phyloP scores from a whole-genome alignment of 2,888 invertebrate genomes.

The Chloroclystis v-ata region DNA sequence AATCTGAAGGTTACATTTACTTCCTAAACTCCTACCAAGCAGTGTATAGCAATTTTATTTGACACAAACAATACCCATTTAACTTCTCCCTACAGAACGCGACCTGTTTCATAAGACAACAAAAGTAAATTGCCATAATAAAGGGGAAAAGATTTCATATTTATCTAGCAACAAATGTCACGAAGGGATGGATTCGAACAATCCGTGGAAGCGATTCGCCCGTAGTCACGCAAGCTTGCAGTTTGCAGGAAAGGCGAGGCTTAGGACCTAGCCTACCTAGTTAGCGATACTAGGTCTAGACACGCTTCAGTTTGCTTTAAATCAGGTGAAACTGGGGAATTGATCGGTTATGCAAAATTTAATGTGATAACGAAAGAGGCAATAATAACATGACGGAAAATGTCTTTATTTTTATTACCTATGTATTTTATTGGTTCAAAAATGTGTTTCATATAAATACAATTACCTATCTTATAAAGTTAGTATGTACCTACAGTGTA shows the following conservation, averaged over 20 bases:
- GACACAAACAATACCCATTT: not conserved
- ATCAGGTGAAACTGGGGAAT: no score
- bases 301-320: not conserved
- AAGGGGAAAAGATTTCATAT: constrained; percentile 18
- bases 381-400: no score
- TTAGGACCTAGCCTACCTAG: not conserved
- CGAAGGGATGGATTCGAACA: constrained; percentile 23
- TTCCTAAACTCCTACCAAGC: no score
- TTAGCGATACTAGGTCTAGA: not conserved
- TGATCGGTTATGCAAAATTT: no score
- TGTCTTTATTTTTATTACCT: no score
- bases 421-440: no score
- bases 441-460: no score
- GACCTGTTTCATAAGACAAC: constrained; percentile 11
- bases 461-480: no score
- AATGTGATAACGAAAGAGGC: no score
- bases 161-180: constrained; percentile 27
- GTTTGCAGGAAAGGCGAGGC: constrained; percentile 8
- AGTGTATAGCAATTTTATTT: no score
- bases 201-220: constrained; percentile 22
- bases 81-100: constrained; percentile 4
- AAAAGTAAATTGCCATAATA: constrained; percentile 19
- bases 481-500: no score
- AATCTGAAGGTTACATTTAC: no score
- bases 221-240: constrained; percentile 1